Conservation (phyloP, 2,113 vertebrate genomes). For the Mesitornis unicolor region DNA sequence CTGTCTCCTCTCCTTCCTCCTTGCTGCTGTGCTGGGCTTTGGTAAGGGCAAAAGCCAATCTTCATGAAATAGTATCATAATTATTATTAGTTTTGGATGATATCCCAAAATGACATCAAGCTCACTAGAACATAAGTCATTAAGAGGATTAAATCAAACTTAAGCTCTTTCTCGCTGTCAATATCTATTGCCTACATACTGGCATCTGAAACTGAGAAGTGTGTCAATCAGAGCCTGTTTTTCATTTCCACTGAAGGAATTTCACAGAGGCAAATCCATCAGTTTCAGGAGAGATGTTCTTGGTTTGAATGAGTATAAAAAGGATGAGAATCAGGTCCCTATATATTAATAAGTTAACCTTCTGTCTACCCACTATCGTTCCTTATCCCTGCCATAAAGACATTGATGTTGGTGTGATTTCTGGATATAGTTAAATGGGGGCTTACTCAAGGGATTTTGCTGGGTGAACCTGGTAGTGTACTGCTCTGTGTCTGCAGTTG, state of each 20-base stretch:
- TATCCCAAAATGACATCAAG: not conserved
- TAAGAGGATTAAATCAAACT: not conserved
- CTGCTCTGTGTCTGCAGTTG: not conserved
- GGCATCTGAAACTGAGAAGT: not conserved
- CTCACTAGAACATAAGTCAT: conserved; percentile 17
- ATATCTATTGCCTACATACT: not conserved
- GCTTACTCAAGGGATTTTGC: not conserved
- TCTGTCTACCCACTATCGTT: not conserved
- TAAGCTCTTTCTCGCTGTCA: not conserved
- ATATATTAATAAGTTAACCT: not conserved
- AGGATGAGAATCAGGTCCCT: not conserved
- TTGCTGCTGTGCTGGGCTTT: not conserved
- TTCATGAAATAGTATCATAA: not conserved
- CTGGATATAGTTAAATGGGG: not conserved
- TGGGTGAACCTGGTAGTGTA: rapidly evolving
- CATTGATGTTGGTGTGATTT: not conserved
- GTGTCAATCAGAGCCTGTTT: not conserved
- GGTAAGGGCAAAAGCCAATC: not conserved
- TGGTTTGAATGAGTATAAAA: not conserved
- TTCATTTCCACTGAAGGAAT: not conserved
- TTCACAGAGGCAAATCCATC: not conserved
- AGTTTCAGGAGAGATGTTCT: not conserved
- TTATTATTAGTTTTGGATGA: conserved; percentile 26
- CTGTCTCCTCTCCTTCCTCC: not conserved
- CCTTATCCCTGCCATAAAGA: not conserved